phyloP scores from a whole-genome alignment of 1,140 invertebrate species.

The Leptinotarsa undecemlineata region DNA sequence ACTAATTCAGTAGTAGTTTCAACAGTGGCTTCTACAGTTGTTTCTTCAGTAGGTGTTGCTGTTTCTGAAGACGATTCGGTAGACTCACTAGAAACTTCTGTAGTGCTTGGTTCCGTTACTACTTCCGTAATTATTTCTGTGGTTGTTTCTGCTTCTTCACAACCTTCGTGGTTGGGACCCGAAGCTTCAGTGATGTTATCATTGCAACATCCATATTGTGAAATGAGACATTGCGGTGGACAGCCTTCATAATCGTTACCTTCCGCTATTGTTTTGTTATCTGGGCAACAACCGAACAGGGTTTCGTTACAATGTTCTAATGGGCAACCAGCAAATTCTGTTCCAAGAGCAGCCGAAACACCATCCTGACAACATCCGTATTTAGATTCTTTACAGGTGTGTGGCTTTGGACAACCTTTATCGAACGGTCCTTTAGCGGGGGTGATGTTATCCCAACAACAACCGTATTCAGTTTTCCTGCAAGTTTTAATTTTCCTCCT shows the following conservation, averaged over 20 bases:
- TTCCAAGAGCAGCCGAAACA: slow-evolving; percentile 75
- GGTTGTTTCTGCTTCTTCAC: slow-evolving; percentile 52
- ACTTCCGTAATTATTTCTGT: slow-evolving; percentile 52
- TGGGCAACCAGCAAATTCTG: slow-evolving; percentile 77
- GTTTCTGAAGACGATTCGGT: not conserved
- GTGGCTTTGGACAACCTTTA: slow-evolving; percentile 73
- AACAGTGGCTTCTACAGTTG: slow-evolving; percentile 52
- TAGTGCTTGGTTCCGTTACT: not conserved
- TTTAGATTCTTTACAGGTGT: slow-evolving; percentile 79
- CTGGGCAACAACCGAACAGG: slow-evolving; percentile 84
- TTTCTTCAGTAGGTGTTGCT: not conserved
- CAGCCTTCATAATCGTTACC: slow-evolving; percentile 86
- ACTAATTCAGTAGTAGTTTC: slow-evolving; percentile 52
- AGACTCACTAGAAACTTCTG: slow-evolving; percentile 7
- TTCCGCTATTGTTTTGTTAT: slow-evolving; percentile 75
- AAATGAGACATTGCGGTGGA: slow-evolving; percentile 66
- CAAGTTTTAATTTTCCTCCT: slow-evolving; percentile 67
- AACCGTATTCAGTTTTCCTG: slow-evolving; percentile 76
- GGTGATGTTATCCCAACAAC: slow-evolving; percentile 86
- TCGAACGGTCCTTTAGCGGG: slow-evolving; percentile 83
- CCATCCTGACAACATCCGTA: slow-evolving; percentile 90
- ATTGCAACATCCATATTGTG: slow-evolving; percentile 77
- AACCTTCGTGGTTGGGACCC: slow-evolving; percentile 70
- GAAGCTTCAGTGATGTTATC: slow-evolving; percentile 72
- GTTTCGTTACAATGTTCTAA: slow-evolving; percentile 73